Evolutionary conservation across 2,113 vertebrate genomes (phyloP).

Genomic region (Paramormyrops kingsleyae): DNA sequence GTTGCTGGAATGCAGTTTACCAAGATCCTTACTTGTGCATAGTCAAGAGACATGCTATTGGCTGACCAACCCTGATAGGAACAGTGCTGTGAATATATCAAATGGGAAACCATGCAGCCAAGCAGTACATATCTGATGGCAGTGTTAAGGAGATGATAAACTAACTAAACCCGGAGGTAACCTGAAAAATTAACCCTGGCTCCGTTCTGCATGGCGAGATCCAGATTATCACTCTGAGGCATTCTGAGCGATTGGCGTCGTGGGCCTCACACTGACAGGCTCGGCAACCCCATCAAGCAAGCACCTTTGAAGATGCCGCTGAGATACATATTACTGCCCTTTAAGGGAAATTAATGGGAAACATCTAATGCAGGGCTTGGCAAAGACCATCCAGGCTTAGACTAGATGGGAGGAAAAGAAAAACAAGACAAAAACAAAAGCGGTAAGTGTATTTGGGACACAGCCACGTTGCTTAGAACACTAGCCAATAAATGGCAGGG

Average conservation of each 20-base stretch:
- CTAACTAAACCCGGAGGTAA: constrained; percentile 21
- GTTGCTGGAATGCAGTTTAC: constrained; percentile 32
- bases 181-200: constrained; percentile 32
- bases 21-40: constrained; percentile 35
- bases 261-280: background rate
- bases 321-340: background rate
- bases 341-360: background rate
- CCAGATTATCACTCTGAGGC: constrained; percentile 13
- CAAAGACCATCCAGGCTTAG: background rate
- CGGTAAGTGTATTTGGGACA: background rate
- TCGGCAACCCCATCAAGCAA: background rate
- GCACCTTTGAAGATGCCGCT: background rate
- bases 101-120: constrained; percentile 38
- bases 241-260: constrained; percentile 15
- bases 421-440: background rate
- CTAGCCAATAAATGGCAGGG: background rate
- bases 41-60: constrained; percentile 32
- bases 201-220: constrained; percentile 27
- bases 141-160: constrained; percentile 41
- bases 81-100: constrained; percentile 34
- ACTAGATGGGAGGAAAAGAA: background rate
- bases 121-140: constrained; percentile 28
- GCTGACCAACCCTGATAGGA: constrained; percentile 21
- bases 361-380: background rate
- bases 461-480: background rate